A percentile compares a stretch with the other conserved stretches of the same genome.
phyloP scores from a whole-genome alignment of 1,140 invertebrate genomes.

The Lasioglossum baleicum region DNA sequence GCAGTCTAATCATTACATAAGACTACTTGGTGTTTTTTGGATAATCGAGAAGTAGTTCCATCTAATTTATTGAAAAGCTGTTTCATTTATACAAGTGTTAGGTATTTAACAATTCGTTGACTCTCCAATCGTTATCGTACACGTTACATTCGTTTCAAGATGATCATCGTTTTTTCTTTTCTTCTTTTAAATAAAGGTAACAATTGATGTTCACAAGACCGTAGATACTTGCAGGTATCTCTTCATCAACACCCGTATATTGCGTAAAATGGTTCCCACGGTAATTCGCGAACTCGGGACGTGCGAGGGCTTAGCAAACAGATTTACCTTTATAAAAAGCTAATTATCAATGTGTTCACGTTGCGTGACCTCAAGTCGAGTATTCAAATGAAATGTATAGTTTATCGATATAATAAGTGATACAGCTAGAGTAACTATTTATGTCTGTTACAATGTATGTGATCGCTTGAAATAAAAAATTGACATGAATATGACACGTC shows the following conservation, averaged over 20 bases:
- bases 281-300: conserved; percentile 31
- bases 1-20: conserved; percentile 13
- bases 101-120: conserved; percentile 21
- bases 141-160: conserved; percentile 13
- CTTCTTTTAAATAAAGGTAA: neutral
- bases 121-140: conserved; percentile 17
- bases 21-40: neutral
- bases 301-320: conserved; percentile 35
- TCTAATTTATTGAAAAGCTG: conserved; percentile 7
- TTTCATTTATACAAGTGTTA: conserved; percentile 23
- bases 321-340: conserved; percentile 40
- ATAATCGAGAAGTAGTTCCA: conserved; percentile 16
- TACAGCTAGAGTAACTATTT: conserved; percentile 65
- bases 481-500: conserved; percentile 51
- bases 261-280: conserved; percentile 11
- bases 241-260: neutral
- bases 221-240: neutral
- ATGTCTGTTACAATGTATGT: conserved; percentile 72
- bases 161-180: neutral
- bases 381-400: conserved; percentile 62
- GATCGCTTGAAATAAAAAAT: conserved; percentile 73
- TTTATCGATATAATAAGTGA: conserved; percentile 60
- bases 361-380: conserved; percentile 57
- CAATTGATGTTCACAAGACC: neutral
- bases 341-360: conserved; percentile 67